Evolutionary conservation across 2,797 vertebrate genomes (phyloP).

Genomic region (Iguana delicatissima): DNA sequence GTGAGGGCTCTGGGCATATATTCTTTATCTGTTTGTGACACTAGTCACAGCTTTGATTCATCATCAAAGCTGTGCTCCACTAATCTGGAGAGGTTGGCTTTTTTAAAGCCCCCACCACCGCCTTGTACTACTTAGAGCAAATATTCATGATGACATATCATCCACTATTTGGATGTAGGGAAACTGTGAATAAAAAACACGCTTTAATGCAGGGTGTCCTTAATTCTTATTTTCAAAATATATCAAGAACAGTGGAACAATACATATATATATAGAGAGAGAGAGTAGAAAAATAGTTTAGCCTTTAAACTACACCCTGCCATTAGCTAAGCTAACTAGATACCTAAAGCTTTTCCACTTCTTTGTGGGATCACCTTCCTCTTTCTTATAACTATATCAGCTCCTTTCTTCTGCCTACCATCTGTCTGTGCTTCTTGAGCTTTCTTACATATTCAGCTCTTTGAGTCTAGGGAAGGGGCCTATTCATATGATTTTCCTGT

Average conservation of each 20-base stretch:
- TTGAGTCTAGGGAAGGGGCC: background rate
- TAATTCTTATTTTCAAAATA: background rate
- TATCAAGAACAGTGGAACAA: background rate
- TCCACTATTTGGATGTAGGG: background rate
- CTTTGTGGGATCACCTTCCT: background rate
- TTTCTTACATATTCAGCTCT: background rate
- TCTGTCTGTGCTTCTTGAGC: background rate
- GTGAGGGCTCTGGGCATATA: background rate
- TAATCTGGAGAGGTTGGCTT: background rate
- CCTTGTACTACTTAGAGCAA: background rate
- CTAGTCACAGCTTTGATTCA: too few species aligned
- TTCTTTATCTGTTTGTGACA: background rate
- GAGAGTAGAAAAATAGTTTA: background rate
- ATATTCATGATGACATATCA: background rate
- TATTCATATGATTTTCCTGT: background rate
- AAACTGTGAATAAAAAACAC: background rate
- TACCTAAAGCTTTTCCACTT: background rate
- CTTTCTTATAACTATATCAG: background rate
- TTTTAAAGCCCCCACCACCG: background rate
- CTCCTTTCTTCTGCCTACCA: background rate
- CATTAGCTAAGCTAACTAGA: background rate
- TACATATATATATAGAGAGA: too few species aligned
- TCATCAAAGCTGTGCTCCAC: background rate
- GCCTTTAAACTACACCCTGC: background rate
- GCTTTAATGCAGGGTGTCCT: background rate